A percentile compares a stretch with the other conserved stretches of the same genome.
Conservation (phyloP, 1,140 invertebrate genomes). For the Drosophila subobscura region DNA sequence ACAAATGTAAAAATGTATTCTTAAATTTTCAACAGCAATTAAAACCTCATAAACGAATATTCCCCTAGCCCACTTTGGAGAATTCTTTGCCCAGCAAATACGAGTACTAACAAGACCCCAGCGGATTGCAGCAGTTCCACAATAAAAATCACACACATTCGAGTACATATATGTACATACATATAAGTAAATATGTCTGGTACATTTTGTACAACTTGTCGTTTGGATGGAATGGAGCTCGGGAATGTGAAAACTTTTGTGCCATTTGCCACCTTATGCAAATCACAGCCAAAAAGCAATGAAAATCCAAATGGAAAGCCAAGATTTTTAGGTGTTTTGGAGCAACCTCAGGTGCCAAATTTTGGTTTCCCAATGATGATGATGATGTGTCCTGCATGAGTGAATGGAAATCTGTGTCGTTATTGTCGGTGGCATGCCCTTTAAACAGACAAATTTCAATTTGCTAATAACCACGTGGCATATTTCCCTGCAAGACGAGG, state of each 20-base stretch:
- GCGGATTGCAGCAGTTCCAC: slow-evolving; percentile 41
- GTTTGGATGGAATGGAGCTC: slow-evolving; percentile 14
- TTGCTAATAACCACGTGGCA: slow-evolving; percentile 69
- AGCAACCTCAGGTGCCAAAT: no score
- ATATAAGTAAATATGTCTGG: not conserved
- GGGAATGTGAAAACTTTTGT: slow-evolving; percentile 51
- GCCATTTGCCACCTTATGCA: slow-evolving; percentile 58
- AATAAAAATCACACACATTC: slow-evolving; percentile 71
- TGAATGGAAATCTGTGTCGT: slow-evolving; percentile 28
- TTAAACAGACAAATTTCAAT: slow-evolving; percentile 63
- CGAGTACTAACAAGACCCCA: slow-evolving; percentile 60
- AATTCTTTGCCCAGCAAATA: slow-evolving; percentile 25
- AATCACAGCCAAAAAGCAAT: slow-evolving; percentile 46
- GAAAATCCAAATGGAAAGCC: slow-evolving; percentile 9
- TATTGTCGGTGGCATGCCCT: slow-evolving; percentile 27
- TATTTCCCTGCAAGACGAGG: slow-evolving; percentile 55
- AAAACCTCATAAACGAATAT: not conserved
- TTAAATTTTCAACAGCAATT: no score
- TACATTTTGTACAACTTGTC: slow-evolving; percentile 43
- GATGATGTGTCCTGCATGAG: slow-evolving; percentile 34
- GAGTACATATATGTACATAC: no score
- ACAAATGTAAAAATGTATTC: no score
- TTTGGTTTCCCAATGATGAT: slow-evolving; percentile 33
- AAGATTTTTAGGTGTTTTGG: slow-evolving; percentile 18
- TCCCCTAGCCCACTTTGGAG: slow-evolving; percentile 2